Base-by-base conservation (phyloP, 2,797 vertebrate species). In the Pelobates cultripes region DNA sequence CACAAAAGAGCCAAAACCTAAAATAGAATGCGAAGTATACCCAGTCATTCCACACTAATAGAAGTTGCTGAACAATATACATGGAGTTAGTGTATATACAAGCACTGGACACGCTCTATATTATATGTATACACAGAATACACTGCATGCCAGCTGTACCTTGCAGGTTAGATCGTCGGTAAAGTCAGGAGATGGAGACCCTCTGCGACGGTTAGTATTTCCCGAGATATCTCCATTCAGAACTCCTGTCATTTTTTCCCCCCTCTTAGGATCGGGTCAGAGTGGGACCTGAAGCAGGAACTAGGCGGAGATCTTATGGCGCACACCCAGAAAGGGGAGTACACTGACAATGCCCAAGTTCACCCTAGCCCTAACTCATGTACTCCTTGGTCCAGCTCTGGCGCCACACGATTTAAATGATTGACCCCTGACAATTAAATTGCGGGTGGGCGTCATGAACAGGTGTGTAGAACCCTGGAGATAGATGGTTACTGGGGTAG, bases 261-360 rank as follows among this genome's bases (percentile, higher is more conserved):
- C 47, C 28, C 28, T 28, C 28, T 10, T 6, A 51, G 3, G 47
- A 43, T 4, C 14, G 40, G n/a, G 43, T 43, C n/a, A 66, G 41
- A 73, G 43, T 17, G 43, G 10, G 40, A 78, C 15, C 69, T 60
- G 12, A 78, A 77, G 68, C 69, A 77, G 80, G 80, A 82, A 82
- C 81, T 69, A 75, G 70, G 75, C 81, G 75, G 75, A 43, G 67
- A 40, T 51, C 5, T 10, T 6, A 5, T 51, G 47, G 47, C 47
- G 10, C 47, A 51, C 47, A 51, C 47, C 47, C 47, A 51, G 47
- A 51, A 51, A 51, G 10, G 47, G 47, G 47, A 51, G 47, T 5
- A 51, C 5, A 10, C 47, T 28, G 28, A 28, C 28, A 28, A 28
- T 28, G 28, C 28, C 28, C 28, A 28, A 28, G 28, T 28, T 28